Evolutionary conservation across 2,113 vertebrate genomes (phyloP).

Genomic region (Chiloscyllium plagiosum): DNA sequence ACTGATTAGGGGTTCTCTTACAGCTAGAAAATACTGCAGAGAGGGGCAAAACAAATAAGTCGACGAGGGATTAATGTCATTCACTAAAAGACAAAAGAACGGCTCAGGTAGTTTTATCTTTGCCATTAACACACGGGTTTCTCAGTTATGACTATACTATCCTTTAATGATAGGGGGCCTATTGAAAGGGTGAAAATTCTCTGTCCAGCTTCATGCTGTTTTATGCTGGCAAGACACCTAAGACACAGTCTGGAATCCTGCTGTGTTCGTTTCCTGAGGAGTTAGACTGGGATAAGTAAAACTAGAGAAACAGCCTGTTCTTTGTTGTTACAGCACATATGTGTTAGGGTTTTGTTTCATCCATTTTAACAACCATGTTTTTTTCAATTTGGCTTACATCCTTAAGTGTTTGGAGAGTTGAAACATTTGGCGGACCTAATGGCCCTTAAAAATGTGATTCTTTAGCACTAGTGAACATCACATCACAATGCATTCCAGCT

Average conservation of each 20-base stretch:
- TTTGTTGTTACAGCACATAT: constrained; percentile 38
- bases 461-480: constrained; percentile 16
- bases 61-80: not conserved
- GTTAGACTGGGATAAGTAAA: constrained; percentile 37
- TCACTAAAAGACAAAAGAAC: constrained; percentile 3
- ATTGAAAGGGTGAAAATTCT: constrained; percentile 36
- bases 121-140: not conserved
- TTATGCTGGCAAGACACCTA: constrained; percentile 35
- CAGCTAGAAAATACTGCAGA: not conserved
- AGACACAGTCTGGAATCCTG: constrained; percentile 37
- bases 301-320: constrained; percentile 37
- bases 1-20: not conserved
- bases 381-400: constrained; percentile 37
- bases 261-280: constrained; percentile 37
- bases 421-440: constrained; percentile 31
- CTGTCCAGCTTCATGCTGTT: constrained; percentile 33
- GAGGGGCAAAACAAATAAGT: not conserved
- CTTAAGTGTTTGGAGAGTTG: constrained; percentile 36
- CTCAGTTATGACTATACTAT: not conserved
- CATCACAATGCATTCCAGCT: not conserved
- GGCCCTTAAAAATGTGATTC: constrained; percentile 29
- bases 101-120: constrained; percentile 20
- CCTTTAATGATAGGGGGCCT: constrained; percentile 36
- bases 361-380: constrained; percentile 37
- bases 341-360: constrained; percentile 38